phyloP scores from a whole-genome alignment of 2,888 invertebrate species.

The Cheilosia grossa region DNA sequence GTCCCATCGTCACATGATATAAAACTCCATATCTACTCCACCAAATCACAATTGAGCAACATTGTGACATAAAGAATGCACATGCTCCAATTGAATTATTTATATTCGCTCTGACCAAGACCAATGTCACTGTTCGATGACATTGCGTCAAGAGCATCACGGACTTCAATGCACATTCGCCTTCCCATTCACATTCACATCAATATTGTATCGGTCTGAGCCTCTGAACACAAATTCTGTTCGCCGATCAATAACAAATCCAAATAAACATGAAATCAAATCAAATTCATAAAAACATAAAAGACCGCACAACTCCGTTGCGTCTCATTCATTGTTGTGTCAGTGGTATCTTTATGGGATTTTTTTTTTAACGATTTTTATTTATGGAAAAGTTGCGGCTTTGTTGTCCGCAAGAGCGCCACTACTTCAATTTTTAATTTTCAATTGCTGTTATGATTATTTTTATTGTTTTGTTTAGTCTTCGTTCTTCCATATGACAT shows the following conservation, averaged over 20 bases:
- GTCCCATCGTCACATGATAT: too few relatives aligned
- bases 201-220: not conserved
- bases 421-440: conserved; percentile 17
- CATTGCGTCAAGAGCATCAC: conserved; percentile 7
- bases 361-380: conserved; percentile 1
- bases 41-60: too few relatives aligned
- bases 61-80: too few relatives aligned
- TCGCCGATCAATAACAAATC: conserved; percentile 13
- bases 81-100: too few relatives aligned
- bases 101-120: not conserved
- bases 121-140: not conserved
- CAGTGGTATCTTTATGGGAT: not conserved
- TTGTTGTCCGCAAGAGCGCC: not conserved
- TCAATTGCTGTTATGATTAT: conserved; percentile 10
- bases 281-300: conserved; percentile 1
- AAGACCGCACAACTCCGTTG: conserved; percentile 1
- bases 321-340: conserved; percentile 9
- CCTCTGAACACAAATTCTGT: conserved; percentile 7
- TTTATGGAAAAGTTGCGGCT: conserved; percentile 4
- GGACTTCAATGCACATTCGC: not conserved
- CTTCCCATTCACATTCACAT: conserved; percentile 1
- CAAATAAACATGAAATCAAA: conserved; percentile 35
- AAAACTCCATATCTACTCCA: too few relatives aligned
- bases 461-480: conserved; percentile 3
- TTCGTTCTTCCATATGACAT: conserved; percentile 14